Base-by-base conservation (phyloP, 2,113 vertebrate genomes). In the Lophotis ruficrista region DNA sequence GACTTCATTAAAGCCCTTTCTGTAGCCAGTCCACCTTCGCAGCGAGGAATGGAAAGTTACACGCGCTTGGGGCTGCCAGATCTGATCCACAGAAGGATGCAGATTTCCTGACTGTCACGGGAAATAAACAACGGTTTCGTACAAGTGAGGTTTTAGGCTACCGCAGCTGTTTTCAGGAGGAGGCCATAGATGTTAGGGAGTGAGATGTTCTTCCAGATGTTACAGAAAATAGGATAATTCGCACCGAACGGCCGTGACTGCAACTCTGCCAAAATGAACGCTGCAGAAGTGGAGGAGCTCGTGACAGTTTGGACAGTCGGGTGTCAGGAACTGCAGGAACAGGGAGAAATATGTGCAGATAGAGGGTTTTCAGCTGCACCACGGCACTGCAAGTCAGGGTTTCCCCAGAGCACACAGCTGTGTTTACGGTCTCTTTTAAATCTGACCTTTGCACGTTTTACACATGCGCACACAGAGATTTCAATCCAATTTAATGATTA, bases 221-320 rank as follows among this genome's bases (percentile, higher is more conserved):
- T 8, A 11, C 45, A 72, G 65, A 31, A 57, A 57, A 57, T 0
- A 21, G 18, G 18, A 0, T 27, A 23, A 57, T 24, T 64, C 27
- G 11, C 15, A 8, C 1, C 4, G 27, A 23, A 12, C 1, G 3
- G 12, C 62, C 2, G 0, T 25, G 45, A 31, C 50, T 14, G 77
- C n/a, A 13, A 18, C 18, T 2, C 0, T 1, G 5, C 79, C 73
- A 10, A 22, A 60, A 58, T 0, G 33, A 83, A 25, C 0, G 1
- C 37, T 48, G 57, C 69, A 58, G 27, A 54, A 47, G 41, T 3
- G 27, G 43, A 66, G 53, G 10, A 22, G 65, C 25, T 33, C 0
- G 1, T 28, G 51, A 75, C 41, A 14, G 28, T 2, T 57, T 28
- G 62, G n/a, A 31, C 24, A 87, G 60, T 0, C 5, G 21, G 19